Base-by-base conservation (phyloP, 92 coral and sea anemone genomes). In the Umimayanthus chanpuru region DNA sequence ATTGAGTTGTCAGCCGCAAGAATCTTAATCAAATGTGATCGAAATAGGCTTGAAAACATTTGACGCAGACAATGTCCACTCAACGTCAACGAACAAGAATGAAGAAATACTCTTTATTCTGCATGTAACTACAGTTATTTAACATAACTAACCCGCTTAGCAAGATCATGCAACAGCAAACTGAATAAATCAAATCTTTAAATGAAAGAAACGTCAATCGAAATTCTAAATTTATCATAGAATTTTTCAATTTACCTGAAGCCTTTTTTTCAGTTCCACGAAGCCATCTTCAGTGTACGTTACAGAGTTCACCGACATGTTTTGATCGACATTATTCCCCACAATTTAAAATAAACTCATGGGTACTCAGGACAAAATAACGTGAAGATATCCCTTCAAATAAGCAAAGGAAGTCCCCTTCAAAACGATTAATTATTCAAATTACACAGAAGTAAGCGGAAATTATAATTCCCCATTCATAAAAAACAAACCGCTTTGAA, bases 231-330 rank as follows among this genome's bases (percentile, higher is more conserved):
- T 12, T 41, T 50, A n/a, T 5, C 29, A 8, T 3, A 15, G 9
- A 32, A 50, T 6, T n/a, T n/a, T n/a, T n/a, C n/a, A n/a, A n/a
- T n/a, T 28, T 80, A 83, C 87, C 87, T 83, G 87, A 83, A 83
- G 87, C 87, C 87, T 83, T 70, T 83, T 83, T 29, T 83, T 83
- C 28, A 83, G 53, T 32, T 83, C 87, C 38, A 83, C 77, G 16
- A 83, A 83, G 55, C 70, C 87, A 61, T 83, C 87, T 70, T 83
- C 87, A 74, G 28, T 83, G 78, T 70, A 83, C 10, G 66, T 83
- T 70, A 83, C 55, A 44, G 78, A 70, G 25, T 71, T 83, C 16
- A 30, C 64, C 74, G 87, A 83, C 87, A 83, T 83, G 9, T 26
- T 83, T 53, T 43, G 66, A 70, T 83, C 40, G 74, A 9, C 77